Evolutionary conservation across 2,113 vertebrate species (phyloP), one percentile per base, ranked within the genome.

Genomic region (Spermophilus dauricus): DNA sequence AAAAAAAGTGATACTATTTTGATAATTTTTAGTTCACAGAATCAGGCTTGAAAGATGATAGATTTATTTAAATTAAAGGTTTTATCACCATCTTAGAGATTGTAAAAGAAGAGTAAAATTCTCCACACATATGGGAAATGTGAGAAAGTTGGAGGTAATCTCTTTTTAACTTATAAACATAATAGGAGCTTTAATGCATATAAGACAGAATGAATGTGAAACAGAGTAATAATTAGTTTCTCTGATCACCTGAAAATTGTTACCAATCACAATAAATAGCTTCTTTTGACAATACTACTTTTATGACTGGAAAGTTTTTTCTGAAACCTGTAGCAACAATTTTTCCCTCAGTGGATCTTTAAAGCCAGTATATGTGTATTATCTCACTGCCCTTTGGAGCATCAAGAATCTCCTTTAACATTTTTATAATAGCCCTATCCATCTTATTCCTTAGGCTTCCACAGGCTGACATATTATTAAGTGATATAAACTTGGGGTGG

Each of bases 1-100:
- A 22, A 96, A 96, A 94, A 96, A 58, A 77, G 53, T 80, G 82
- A 76, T 67, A 81, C 5, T 42, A 39, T 86, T 87, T 93, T 96
- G 51, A 48, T 89, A 73, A 69, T 80, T 95, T 51, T 45, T 91
- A 93, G 53, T 34, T 72, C 30, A 91, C 5, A 83, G 22, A 77
- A 86, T 4, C 30, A 95, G 3, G 37, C 32, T 56, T 96, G 95
- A 86, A 37, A 95, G 51, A 84, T 69, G 83, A 94, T 72, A 97
- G 65, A 85, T 72, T 87, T 78, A 61, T 86, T 95, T 89, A 95
- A 95, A 92, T 83, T 76, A 81, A 97, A 93, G 22, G 10, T 77
- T 92, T 96, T 82, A 77, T 91, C 86, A 89, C 69, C 63, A 93
- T 91, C n/a, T 93, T 81, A 86, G 61, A 92, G 32, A 82, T 4